Conservation (phyloP, 2,888 invertebrate genomes). For the Tricholauxania praeusta region DNA sequence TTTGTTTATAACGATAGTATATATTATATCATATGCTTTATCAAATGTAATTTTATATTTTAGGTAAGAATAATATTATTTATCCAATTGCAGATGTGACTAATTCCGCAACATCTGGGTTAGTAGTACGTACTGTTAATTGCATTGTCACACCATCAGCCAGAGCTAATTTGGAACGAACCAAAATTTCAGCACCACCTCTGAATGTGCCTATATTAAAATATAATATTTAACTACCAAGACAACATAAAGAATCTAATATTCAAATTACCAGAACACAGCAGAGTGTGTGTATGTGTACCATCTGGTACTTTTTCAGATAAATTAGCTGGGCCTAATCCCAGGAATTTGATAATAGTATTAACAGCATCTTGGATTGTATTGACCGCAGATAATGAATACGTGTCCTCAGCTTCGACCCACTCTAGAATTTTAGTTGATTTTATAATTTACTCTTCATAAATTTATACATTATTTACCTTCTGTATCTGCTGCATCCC, state of each 20-base stretch:
- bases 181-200: constrained; percentile 90
- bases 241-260: neutral
- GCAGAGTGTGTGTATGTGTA: constrained; percentile 83
- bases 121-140: constrained; percentile 87
- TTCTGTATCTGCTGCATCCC: constrained; percentile 79
- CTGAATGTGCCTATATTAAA: constrained; percentile 80
- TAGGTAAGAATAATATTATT: constrained; percentile 37
- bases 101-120: constrained; percentile 87
- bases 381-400: constrained; percentile 83
- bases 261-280: constrained; percentile 77
- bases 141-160: constrained; percentile 92
- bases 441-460: neutral
- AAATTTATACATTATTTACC: constrained; percentile 54
- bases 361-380: constrained; percentile 87
- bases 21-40: neutral
- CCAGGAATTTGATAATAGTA: constrained; percentile 84
- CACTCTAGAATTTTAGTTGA: constrained; percentile 57
- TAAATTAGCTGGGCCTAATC: constrained; percentile 86
- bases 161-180: constrained; percentile 83
- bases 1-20: too few relatives aligned
- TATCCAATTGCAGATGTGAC: constrained; percentile 89
- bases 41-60: neutral
- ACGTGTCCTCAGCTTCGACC: constrained; percentile 91
- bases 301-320: constrained; percentile 87
- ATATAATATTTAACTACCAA: neutral